phyloP scores from a whole-genome alignment of 2,888 invertebrate species.

The Octonoba sinensis region DNA sequence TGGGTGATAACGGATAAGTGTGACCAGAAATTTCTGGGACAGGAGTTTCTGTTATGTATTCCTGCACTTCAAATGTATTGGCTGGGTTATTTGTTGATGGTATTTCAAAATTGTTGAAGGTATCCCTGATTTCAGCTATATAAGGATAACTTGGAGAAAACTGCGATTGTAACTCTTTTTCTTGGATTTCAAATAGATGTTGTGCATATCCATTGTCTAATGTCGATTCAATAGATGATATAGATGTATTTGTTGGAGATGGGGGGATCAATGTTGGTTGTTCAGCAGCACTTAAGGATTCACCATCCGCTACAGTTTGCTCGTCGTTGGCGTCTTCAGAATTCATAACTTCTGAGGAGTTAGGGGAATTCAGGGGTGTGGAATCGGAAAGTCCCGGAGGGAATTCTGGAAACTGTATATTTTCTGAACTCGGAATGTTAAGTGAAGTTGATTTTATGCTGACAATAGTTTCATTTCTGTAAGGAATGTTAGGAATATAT shows the following conservation, averaged over 20 bases:
- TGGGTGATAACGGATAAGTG: not conserved
- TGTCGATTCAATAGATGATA: no score
- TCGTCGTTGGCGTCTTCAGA: no score
- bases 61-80: slow-evolving; percentile 7
- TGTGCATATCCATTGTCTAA: no score
- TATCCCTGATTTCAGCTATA: slow-evolving; percentile 38
- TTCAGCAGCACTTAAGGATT: no score
- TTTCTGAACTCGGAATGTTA: not conserved
- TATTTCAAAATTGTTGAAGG: slow-evolving; percentile 1
- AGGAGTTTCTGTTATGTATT: slow-evolving; percentile 5
- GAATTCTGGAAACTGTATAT: not conserved
- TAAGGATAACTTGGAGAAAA: slow-evolving; percentile 12
- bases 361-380: not conserved
- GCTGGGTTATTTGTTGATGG: not conserved
- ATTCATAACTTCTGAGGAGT: no score
- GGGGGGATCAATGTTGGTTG: no score
- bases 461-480: slow-evolving; percentile 29
- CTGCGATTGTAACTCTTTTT: no score
- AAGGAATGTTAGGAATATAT: slow-evolving; percentile 25
- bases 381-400: slow-evolving; percentile 5
- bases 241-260: no score
- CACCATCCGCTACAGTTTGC: no score
- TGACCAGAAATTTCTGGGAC: not conserved
- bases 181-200: no score
- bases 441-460: slow-evolving; percentile 8